A percentile compares a stretch with the other conserved stretches of the same genome.
Evolutionary conservation across 2,888 invertebrate genomes (phyloP).

Genomic region (Andrena flavipes): DNA sequence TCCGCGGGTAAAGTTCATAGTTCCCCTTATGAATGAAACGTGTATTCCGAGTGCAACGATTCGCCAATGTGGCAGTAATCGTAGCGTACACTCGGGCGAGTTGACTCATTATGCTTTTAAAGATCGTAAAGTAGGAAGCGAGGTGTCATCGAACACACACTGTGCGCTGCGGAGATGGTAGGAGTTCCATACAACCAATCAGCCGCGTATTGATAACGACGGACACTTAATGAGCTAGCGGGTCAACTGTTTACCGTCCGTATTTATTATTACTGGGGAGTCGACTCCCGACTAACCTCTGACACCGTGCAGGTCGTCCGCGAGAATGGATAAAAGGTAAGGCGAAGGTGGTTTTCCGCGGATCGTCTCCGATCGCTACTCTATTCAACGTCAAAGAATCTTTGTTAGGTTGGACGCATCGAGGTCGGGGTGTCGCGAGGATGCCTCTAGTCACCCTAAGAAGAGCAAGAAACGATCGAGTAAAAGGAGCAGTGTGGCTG

Average conservation of each 20-base stretch:
- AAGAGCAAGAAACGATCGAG: slow-evolving; percentile 70
- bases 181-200: slow-evolving; percentile 54
- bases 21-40: neutral
- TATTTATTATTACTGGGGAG: slow-evolving; percentile 41
- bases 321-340: slow-evolving; percentile 60
- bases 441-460: slow-evolving; percentile 58
- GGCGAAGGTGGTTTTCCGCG: neutral
- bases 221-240: slow-evolving; percentile 37
- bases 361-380: neutral
- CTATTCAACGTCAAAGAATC: neutral
- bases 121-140: neutral
- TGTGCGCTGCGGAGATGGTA: slow-evolving; percentile 33
- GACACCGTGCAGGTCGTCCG: slow-evolving; percentile 20
- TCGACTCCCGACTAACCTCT: slow-evolving; percentile 48
- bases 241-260: slow-evolving; percentile 37
- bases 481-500: slow-evolving; percentile 39
- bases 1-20: neutral
- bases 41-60: neutral
- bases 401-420: slow-evolving; percentile 61
- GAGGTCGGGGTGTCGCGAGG: slow-evolving; percentile 57
- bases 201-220: slow-evolving; percentile 53
- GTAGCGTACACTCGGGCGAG: neutral
- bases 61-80: slow-evolving; percentile 6
- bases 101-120: neutral
- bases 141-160: slow-evolving; percentile 20